phyloP scores from a whole-genome alignment of 2,888 invertebrate genomes.

The Merodon equestris region DNA sequence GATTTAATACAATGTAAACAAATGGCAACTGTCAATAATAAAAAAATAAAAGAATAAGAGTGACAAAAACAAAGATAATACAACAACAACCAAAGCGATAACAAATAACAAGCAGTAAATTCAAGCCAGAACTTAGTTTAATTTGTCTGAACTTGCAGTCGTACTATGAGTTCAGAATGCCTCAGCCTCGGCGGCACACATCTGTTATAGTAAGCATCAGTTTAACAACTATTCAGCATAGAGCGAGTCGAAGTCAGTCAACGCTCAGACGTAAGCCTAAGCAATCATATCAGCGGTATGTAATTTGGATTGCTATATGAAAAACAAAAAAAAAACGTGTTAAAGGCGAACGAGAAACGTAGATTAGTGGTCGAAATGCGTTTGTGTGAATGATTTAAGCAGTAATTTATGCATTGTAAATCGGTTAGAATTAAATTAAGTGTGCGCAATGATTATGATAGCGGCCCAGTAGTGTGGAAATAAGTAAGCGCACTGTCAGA shows the following conservation, averaged over 20 bases:
- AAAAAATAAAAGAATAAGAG: conserved; percentile 32
- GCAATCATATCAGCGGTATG: no score
- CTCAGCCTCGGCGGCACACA: conserved; percentile 26
- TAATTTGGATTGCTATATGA: no score
- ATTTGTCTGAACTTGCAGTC: conserved; percentile 19
- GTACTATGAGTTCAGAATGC: conserved; percentile 18
- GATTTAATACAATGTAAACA: conserved; percentile 66
- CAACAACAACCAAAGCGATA: no score
- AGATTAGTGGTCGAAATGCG: not conserved
- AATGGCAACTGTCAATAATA: conserved; percentile 58
- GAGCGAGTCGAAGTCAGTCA: conserved; percentile 48
- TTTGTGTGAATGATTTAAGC: conserved; percentile 2
- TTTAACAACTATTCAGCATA: conserved; percentile 38
- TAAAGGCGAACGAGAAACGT: no score
- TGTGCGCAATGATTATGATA: no score
- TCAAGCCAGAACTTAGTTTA: conserved; percentile 11
- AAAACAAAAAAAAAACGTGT: no score
- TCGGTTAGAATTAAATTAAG: conserved; percentile 3
- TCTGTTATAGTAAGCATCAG: conserved; percentile 46
- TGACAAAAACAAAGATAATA: not conserved
- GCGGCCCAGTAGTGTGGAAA: no score
- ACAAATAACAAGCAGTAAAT: not conserved
- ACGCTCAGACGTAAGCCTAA: not conserved
- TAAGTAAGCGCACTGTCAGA: no score
- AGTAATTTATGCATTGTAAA: conserved; percentile 1